Conservation (phyloP, 1,140 invertebrate species). For the Drosophila ananassae region DNA sequence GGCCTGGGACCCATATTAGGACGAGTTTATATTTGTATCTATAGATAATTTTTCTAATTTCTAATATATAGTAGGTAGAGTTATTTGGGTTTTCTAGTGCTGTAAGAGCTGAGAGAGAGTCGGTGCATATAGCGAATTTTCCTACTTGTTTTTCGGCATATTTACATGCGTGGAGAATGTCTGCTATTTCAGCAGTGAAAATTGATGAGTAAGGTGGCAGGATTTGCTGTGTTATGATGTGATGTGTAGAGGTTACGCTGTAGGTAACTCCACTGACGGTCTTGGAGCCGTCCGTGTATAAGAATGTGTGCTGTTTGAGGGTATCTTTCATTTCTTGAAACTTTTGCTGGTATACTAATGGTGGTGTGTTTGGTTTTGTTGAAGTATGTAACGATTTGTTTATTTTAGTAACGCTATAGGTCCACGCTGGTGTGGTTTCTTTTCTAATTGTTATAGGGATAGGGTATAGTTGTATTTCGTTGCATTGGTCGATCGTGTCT, state of each 20-base stretch:
- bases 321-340: slow-evolving; percentile 6
- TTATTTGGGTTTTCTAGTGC: too few relatives aligned
- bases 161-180: too few relatives aligned
- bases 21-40: not conserved
- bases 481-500: not conserved
- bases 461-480: not conserved
- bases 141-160: too few relatives aligned
- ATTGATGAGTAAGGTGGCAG: too few relatives aligned
- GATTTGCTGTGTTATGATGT: not conserved
- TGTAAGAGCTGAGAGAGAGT: too few relatives aligned
- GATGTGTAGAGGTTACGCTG: not conserved
- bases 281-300: not conserved
- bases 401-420: not conserved
- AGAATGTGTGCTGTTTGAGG: slow-evolving; percentile 4
- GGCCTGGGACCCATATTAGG: slow-evolving; percentile 14
- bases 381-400: not conserved
- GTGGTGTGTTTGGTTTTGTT: not conserved
- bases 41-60: too few relatives aligned
- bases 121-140: too few relatives aligned
- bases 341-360: not conserved
- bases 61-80: too few relatives aligned
- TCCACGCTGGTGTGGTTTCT: not conserved
- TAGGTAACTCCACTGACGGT: not conserved
- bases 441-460: not conserved
- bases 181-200: too few relatives aligned